Conservation (phyloP, 2,888 invertebrate species). For the Anarsia innoxiella region DNA sequence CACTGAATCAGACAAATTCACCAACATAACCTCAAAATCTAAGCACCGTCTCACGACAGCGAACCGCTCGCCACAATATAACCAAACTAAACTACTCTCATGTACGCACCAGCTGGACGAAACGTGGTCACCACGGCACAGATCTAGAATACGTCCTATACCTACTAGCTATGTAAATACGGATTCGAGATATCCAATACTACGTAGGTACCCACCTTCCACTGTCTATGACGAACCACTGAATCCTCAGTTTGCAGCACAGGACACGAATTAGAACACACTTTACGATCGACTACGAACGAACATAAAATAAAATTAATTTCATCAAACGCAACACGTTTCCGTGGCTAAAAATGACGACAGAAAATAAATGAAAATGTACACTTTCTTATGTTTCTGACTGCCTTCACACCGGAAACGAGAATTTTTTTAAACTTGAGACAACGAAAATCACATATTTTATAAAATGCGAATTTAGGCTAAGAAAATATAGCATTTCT, state of each 20-base stretch:
- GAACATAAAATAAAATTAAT: slow-evolving; percentile 58
- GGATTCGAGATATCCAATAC: slow-evolving; percentile 60
- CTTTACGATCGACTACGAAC: slow-evolving; percentile 38
- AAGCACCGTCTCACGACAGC: slow-evolving; percentile 20
- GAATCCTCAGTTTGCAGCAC: slow-evolving; percentile 39
- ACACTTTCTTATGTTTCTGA: slow-evolving; percentile 71
- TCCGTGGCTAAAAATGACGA: slow-evolving; percentile 62
- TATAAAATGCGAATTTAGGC: slow-evolving; percentile 30
- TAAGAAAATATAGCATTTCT: slow-evolving; percentile 55
- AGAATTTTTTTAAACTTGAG: slow-evolving; percentile 53
- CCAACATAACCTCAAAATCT: slow-evolving; percentile 25
- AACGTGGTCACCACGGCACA: slow-evolving; percentile 70
- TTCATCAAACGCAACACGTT: slow-evolving; percentile 57
- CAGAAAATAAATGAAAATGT: slow-evolving; percentile 72
- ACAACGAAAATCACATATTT: slow-evolving; percentile 42
- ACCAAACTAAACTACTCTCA: slow-evolving; percentile 49
- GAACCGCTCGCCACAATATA: slow-evolving; percentile 34
- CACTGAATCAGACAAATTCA: slow-evolving; percentile 25
- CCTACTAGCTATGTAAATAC: slow-evolving; percentile 57
- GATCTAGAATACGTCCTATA: slow-evolving; percentile 37
- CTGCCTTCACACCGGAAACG: slow-evolving; percentile 70
- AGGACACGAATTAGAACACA: slow-evolving; percentile 36
- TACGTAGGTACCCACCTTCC: slow-evolving; percentile 60
- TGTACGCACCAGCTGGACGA: slow-evolving; percentile 71
- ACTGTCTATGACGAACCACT: slow-evolving; percentile 61